These are phyloP conservation scores for Himalopsyche tibetana DNA, from an alignment of 2,888 invertebrate genomes.

Conservation along the genomic window DNA sequence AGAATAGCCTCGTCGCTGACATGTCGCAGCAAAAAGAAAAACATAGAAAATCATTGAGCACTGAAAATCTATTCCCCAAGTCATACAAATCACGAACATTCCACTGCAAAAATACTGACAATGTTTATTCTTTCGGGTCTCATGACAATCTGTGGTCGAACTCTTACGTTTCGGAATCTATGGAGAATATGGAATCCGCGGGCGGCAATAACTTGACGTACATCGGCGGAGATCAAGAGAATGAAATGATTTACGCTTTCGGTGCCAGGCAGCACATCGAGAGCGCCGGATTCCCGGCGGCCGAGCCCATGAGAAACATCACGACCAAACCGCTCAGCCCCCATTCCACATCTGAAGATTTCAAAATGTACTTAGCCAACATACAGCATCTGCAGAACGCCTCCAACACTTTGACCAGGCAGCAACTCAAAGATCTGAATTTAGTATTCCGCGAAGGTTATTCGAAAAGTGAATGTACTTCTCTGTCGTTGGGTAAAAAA, in stretches of 20 bases:
- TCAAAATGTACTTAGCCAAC: constrained; percentile 83
- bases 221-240: constrained; percentile 75
- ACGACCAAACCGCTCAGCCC: constrained; percentile 82
- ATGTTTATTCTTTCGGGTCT: constrained; percentile 73
- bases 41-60: constrained; percentile 79
- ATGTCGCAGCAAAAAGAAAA: constrained; percentile 59
- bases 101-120: constrained; percentile 70
- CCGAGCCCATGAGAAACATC: constrained; percentile 75
- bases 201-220: constrained; percentile 69
- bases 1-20: constrained; percentile 68
- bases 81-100: constrained; percentile 74
- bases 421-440: constrained; percentile 78
- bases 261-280: constrained; percentile 72
- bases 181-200: constrained; percentile 71
- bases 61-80: constrained; percentile 78
- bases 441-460: constrained; percentile 78
- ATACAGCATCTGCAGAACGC: constrained; percentile 85
- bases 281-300: constrained; percentile 68
- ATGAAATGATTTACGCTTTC: constrained; percentile 76
- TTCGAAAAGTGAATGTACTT: constrained; percentile 72
- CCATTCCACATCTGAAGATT: constrained; percentile 82
- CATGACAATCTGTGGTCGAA: constrained; percentile 76
- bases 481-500: constrained; percentile 48
- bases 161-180: constrained; percentile 72
- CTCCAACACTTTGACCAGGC: constrained; percentile 79